phyloP scores from a whole-genome alignment of 1,140 invertebrate species.

The Coenobita brevimanus region DNA sequence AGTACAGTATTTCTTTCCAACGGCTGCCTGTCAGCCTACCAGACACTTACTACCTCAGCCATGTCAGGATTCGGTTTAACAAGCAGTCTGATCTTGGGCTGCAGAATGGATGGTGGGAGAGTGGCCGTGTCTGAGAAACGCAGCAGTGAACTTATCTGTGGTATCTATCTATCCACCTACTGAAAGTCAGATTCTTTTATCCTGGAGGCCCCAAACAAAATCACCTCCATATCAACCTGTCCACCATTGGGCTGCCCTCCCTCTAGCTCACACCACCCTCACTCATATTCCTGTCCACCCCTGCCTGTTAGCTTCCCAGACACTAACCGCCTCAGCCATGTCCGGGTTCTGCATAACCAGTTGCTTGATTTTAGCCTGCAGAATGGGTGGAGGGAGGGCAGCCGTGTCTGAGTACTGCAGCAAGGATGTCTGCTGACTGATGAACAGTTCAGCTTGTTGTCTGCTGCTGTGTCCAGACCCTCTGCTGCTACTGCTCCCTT shows the following conservation, averaged over 20 bases:
- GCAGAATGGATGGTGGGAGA: conserved; percentile 37
- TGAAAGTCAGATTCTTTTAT: too few species aligned
- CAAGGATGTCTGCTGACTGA: conserved; percentile 49
- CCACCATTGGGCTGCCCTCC: too few species aligned
- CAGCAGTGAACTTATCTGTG: too few species aligned
- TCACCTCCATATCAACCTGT: too few species aligned
- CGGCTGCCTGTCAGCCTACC: too few species aligned
- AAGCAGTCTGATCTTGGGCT: conserved; percentile 45
- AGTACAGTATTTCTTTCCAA: too few species aligned
- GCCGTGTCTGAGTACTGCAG: conserved; percentile 48
- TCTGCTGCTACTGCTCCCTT: conserved; percentile 1
- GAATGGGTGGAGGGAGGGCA: conserved; percentile 31
- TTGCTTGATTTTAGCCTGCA: conserved; percentile 50
- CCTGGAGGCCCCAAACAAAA: too few species aligned
- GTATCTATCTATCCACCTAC: too few species aligned
- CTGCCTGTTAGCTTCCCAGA: background rate
- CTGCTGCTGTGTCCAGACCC: conserved; percentile 44
- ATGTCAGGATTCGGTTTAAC: conserved; percentile 53
- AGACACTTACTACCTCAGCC: conserved; percentile 49
- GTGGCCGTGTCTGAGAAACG: too few species aligned
- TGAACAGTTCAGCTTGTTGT: conserved; percentile 57
- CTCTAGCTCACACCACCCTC: too few species aligned
- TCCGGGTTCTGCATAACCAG: conserved; percentile 53
- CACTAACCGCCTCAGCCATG: conserved; percentile 48
- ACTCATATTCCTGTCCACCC: too few species aligned